These are phyloP conservation scores for Ispidina picta DNA, from an alignment of 2,797 vertebrate species.

Conservation along the genomic window DNA sequence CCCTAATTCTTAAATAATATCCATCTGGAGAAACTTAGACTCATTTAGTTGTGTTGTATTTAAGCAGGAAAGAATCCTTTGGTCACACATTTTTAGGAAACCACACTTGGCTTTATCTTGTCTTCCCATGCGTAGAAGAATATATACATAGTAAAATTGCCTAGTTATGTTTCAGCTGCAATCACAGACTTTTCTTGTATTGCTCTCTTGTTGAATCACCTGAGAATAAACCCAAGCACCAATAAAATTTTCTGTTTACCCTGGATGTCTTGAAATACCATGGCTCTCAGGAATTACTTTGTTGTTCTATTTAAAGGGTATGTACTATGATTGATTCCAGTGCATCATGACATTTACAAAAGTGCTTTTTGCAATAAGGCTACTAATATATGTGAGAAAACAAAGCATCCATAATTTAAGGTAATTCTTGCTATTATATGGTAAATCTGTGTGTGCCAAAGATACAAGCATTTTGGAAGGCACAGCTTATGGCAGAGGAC, in stretches of 20 bases:
- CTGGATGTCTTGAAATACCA: conserved; percentile 63
- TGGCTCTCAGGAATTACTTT: conserved; percentile 53
- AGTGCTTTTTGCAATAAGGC: conserved; percentile 37
- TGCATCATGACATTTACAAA: conserved; percentile 52
- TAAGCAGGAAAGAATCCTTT: conserved; percentile 42
- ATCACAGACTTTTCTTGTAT: background rate
- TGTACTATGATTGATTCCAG: conserved; percentile 34
- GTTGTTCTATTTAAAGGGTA: conserved; percentile 63
- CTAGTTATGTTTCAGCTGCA: background rate
- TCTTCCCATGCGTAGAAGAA: background rate
- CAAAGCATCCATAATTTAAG: background rate
- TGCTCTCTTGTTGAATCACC: background rate
- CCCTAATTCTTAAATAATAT: conserved; percentile 37
- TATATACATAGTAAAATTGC: background rate
- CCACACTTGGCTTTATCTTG: background rate
- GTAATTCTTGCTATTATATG: background rate
- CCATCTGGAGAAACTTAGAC: conserved; percentile 42
- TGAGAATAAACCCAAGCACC: conserved; percentile 8
- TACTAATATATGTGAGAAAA: background rate
- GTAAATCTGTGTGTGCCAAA: background rate
- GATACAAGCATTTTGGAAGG: background rate
- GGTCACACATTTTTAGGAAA: conserved; percentile 42
- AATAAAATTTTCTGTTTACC: conserved; percentile 55
- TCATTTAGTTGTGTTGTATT: conserved; percentile 22
- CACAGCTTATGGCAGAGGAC: background rate